Evolutionary conservation across 1,140 invertebrate species (phyloP), one percentile per base, ranked within the genome.

Genomic region (Drosophila takahashii): DNA sequence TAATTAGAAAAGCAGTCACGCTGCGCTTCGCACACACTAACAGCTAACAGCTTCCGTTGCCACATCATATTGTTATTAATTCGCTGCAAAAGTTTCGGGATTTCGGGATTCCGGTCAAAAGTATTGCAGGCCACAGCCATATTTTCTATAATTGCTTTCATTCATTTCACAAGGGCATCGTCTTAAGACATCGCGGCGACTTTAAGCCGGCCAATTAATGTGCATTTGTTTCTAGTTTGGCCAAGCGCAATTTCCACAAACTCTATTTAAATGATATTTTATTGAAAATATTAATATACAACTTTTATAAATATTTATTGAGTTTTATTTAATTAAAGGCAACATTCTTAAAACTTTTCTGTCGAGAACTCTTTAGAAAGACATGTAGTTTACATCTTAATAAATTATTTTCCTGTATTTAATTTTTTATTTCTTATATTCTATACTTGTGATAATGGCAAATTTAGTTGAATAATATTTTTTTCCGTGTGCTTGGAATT

Each of bases 1-100:
- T 74, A 74, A 77, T 77, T 77, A 69, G 57, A 60, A 74, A 74
- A 61, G 70, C 62, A 74, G 57, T 77, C 70, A 74, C 71, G 75
- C 64, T 77, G 75, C 64, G 72, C 41, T 54, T 48, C 36, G 9
- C 61, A 50, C 34, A 62, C 58, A 57, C 42, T 44, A 53, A 64
- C 48, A 32, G 34, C 42, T 44, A 53, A 64, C 48, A 32, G 34
- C 53, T 11, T 50, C 57, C 47, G 32, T 36, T 44, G 16, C 50
- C 51, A 64, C 37, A 56, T 64, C 44, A 64, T 75, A 57, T 57
- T 47, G 44, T 59, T 60, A 44, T 74, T 74, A 77, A 60, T 42
- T 66, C 37, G 4, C 29, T 10, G 54, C 27, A 26, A 54, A 47
- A 73, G 62, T 53, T 48, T 22, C 44, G 22, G 36, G 8, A 26